phyloP scores from a whole-genome alignment of 2,888 invertebrate species.

The Trissolcus brochymenae region DNA sequence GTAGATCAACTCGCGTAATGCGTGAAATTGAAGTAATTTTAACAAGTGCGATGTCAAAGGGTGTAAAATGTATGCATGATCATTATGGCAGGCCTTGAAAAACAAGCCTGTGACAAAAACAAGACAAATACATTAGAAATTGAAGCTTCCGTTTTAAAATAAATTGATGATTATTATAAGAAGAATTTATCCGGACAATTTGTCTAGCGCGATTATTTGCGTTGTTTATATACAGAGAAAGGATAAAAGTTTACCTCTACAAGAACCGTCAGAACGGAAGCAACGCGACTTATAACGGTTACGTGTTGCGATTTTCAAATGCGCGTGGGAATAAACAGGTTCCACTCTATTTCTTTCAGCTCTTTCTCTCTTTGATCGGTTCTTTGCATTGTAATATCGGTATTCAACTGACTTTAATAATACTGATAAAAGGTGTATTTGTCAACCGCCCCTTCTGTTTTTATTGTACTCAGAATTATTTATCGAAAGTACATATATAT shows the following conservation, averaged over 20 bases:
- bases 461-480: too few species aligned
- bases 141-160: neutral
- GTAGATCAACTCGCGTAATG: constrained; percentile 29
- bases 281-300: constrained; percentile 5
- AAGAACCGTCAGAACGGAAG: constrained; percentile 32
- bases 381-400: too few species aligned
- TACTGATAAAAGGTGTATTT: too few species aligned
- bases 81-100: constrained; percentile 36
- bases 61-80: constrained; percentile 26
- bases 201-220: constrained; percentile 48
- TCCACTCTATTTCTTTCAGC: too few species aligned
- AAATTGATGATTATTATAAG: too few species aligned
- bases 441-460: too few species aligned
- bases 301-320: constrained; percentile 19
- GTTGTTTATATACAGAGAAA: constrained; percentile 9
- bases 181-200: constrained; percentile 54
- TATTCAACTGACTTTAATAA: too few species aligned
- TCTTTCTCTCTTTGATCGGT: too few species aligned
- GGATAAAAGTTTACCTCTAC: constrained; percentile 1
- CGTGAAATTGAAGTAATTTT: constrained; percentile 42
- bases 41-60: constrained; percentile 35
- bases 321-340: constrained; percentile 17
- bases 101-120: constrained; percentile 23
- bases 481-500: too few species aligned
- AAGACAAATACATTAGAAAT: constrained; percentile 4